Percentiles rank a stretch among this genome's conserved stretches.
Evolutionary conservation across 2,113 vertebrate genomes (phyloP).

Genomic region (Lamprologus tigripictilis): DNA sequence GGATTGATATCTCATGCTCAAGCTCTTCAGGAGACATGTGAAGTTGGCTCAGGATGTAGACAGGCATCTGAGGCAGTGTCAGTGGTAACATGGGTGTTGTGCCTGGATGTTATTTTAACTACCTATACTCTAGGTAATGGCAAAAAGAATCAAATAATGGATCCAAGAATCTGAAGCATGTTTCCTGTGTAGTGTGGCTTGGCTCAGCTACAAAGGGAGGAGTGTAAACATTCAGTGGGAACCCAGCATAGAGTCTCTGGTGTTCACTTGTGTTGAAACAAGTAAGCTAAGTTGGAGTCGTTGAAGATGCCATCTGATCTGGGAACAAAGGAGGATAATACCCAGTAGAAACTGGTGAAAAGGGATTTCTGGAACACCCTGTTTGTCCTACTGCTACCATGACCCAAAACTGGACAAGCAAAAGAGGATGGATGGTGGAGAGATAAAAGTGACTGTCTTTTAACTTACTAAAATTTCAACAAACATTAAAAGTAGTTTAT

Average conservation of each 20-base stretch:
- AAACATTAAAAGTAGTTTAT: not conserved
- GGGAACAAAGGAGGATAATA: not conserved
- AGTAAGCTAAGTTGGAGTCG: not conserved
- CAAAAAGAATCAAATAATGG: not conserved
- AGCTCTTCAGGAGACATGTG: not conserved
- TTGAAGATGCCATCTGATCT: not conserved
- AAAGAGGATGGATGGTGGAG: not conserved
- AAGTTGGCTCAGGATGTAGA: not conserved
- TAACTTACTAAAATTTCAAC: not conserved
- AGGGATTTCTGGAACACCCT: not conserved
- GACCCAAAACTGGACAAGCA: not conserved
- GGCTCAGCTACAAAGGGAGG: not conserved
- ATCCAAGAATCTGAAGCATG: not conserved
- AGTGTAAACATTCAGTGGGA: not conserved
- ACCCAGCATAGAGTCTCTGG: not conserved
- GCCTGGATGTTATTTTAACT: not conserved
- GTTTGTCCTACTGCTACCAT: not conserved
- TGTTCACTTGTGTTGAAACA: not conserved
- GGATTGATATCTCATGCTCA: not conserved
- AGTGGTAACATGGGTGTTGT: not conserved
- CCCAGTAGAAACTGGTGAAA: not conserved
- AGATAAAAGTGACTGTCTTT: not conserved
- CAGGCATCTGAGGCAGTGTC: not conserved
- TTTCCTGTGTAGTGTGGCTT: not conserved
- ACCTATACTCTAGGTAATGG: not conserved